Conservation (phyloP, 2,113 vertebrate genomes). For the Albula goreensis region DNA sequence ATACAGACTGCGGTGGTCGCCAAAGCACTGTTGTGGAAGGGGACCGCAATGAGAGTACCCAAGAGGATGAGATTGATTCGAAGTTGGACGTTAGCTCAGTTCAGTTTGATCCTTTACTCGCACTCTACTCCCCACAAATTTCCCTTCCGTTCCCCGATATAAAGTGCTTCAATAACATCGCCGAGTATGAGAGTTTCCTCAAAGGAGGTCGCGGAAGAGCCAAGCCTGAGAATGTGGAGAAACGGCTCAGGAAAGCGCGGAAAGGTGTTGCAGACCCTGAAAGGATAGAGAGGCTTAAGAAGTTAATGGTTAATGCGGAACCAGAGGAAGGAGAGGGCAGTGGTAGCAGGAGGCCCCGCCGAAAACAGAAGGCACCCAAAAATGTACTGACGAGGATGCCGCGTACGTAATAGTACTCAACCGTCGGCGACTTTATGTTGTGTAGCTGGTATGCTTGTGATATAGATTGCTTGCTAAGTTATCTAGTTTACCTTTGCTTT, state of each 20-base stretch:
- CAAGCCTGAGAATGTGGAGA: conserved; percentile 75
- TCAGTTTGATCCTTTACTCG: conserved; percentile 82
- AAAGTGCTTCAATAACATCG: conserved; percentile 88
- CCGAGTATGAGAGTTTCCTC: conserved; percentile 85
- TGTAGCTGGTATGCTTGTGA: too few species aligned
- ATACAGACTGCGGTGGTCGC: conserved; percentile 2
- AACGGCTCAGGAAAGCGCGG: conserved; percentile 56
- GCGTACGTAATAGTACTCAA: conserved; percentile 65
- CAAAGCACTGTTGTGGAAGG: background rate
- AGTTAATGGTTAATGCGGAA: conserved; percentile 75
- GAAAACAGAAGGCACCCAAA: conserved; percentile 68
- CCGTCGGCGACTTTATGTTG: too few species aligned
- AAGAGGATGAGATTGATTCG: background rate
- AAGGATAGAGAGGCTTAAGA: conserved; percentile 80
- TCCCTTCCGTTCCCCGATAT: conserved; percentile 80
- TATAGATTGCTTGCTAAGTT: too few species aligned
- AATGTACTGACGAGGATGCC: conserved; percentile 93
- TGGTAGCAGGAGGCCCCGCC: conserved; percentile 18
- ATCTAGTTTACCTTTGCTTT: too few species aligned
- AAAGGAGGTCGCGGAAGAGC: conserved; percentile 73
- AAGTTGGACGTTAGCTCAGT: conserved; percentile 80
- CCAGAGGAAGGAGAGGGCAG: conserved; percentile 58
- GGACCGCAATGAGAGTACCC: background rate
- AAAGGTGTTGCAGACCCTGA: conserved; percentile 71
- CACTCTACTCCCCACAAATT: conserved; percentile 77